phyloP scores from a whole-genome alignment of 2,113 vertebrate species.

The Raphicerus campestris region DNA sequence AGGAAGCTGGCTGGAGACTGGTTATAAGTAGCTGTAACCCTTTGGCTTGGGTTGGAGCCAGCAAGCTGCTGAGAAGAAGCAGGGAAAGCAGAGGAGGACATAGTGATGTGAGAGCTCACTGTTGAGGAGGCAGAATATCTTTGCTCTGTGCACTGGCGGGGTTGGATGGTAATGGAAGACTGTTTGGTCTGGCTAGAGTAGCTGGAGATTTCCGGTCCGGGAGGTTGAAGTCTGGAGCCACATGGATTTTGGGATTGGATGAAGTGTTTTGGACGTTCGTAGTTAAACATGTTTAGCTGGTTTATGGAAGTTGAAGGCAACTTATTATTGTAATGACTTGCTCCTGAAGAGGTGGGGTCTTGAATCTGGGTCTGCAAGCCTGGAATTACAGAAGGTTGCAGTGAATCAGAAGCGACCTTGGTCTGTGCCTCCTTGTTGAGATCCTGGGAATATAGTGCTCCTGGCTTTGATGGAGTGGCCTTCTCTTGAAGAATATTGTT shows the following conservation, averaged over 20 bases:
- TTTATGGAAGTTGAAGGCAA: constrained; percentile 82
- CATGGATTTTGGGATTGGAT: constrained; percentile 89
- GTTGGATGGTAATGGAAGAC: constrained; percentile 84
- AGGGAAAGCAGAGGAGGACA: constrained; percentile 80
- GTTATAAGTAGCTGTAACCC: constrained; percentile 80
- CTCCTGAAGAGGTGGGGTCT: constrained; percentile 67
- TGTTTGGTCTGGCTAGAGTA: constrained; percentile 82
- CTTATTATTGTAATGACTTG: constrained; percentile 65
- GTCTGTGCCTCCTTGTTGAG: constrained; percentile 72
- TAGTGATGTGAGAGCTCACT: constrained; percentile 87
- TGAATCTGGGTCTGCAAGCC: constrained; percentile 55
- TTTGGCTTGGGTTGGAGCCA: constrained; percentile 85
- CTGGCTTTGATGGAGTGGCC: constrained; percentile 75
- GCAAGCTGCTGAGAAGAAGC: constrained; percentile 83
- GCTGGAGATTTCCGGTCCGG: constrained; percentile 78
- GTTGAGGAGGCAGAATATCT: constrained; percentile 87
- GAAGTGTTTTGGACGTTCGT: constrained; percentile 94
- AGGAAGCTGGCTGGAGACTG: constrained; percentile 90
- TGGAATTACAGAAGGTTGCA: constrained; percentile 48
- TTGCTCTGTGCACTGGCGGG: constrained; percentile 83
- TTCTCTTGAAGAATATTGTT: constrained; percentile 79
- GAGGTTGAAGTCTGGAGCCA: constrained; percentile 83
- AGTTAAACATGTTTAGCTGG: constrained; percentile 94
- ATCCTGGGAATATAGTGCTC: constrained; percentile 74
- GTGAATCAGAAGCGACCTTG: constrained; percentile 74